Evolutionary conservation across 2,113 vertebrate species (phyloP).

Genomic region (Columbina picui): DNA sequence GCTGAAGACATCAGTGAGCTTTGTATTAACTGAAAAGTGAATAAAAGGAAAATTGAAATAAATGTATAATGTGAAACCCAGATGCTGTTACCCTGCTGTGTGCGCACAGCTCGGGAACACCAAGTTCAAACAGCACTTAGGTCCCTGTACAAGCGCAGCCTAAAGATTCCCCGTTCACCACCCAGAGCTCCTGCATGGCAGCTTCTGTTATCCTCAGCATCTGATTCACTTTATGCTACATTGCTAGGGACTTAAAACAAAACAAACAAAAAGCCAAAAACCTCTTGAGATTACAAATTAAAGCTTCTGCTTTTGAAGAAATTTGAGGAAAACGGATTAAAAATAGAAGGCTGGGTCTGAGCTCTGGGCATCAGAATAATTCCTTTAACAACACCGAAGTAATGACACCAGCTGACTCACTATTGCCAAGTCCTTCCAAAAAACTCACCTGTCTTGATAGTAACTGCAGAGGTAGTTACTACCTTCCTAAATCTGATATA

Average conservation of each 20-base stretch:
- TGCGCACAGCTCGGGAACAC: not conserved
- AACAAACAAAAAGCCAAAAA: not conserved
- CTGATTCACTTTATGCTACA: not conserved
- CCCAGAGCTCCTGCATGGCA: not conserved
- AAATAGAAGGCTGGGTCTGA: not conserved
- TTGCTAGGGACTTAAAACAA: not conserved
- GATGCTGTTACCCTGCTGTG: not conserved
- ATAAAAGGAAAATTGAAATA: not conserved
- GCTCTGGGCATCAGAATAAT: not conserved
- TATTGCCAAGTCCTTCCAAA: not conserved
- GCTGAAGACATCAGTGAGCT: not conserved
- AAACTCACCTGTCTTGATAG: not conserved
- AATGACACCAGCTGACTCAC: not conserved
- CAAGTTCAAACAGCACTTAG: not conserved
- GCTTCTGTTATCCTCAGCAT: not conserved
- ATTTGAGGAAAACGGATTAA: not conserved
- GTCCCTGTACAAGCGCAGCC: not conserved
- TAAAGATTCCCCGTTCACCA: accelerated
- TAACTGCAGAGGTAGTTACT: not conserved
- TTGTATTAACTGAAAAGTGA: not conserved
- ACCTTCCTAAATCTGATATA: not conserved
- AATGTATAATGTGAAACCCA: not conserved
- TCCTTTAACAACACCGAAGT: not conserved
- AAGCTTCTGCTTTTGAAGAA: not conserved
- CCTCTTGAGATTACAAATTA: not conserved